Evolutionary conservation across 2,797 vertebrate genomes (phyloP).

Genomic region (Pteronotus mesoamericanus): DNA sequence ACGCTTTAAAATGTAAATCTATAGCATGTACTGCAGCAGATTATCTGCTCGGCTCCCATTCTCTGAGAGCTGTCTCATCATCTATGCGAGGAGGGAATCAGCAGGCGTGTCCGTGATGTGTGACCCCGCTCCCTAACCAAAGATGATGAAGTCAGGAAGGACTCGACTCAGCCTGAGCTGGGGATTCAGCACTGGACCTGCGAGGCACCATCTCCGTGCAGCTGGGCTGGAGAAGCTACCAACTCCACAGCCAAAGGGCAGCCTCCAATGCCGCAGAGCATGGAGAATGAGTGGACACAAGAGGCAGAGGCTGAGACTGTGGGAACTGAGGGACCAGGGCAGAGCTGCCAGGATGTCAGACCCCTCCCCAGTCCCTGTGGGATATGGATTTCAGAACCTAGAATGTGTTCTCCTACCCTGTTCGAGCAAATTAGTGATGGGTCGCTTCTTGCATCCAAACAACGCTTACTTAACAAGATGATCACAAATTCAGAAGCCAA

Average conservation of each 20-base stretch:
- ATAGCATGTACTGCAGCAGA: neutral
- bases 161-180: neutral
- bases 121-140: neutral
- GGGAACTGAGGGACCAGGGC: neutral
- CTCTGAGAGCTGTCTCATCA: neutral
- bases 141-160: neutral
- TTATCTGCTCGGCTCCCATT: neutral
- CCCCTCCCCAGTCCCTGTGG: neutral
- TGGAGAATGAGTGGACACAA: neutral
- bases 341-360: fast-evolving
- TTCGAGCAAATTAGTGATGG: neutral
- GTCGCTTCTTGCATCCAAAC: neutral
- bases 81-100: neutral
- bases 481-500: neutral
- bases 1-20: neutral
- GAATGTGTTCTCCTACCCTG: neutral
- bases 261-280: neutral
- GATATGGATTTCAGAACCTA: neutral
- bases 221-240: neutral
- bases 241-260: neutral
- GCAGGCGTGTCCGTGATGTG: neutral
- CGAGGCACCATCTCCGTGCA: neutral
- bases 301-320: neutral
- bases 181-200: neutral
- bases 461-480: neutral